Evolutionary conservation across 2,113 vertebrate genomes (phyloP).

Genomic region (Neoarius graeffei): DNA sequence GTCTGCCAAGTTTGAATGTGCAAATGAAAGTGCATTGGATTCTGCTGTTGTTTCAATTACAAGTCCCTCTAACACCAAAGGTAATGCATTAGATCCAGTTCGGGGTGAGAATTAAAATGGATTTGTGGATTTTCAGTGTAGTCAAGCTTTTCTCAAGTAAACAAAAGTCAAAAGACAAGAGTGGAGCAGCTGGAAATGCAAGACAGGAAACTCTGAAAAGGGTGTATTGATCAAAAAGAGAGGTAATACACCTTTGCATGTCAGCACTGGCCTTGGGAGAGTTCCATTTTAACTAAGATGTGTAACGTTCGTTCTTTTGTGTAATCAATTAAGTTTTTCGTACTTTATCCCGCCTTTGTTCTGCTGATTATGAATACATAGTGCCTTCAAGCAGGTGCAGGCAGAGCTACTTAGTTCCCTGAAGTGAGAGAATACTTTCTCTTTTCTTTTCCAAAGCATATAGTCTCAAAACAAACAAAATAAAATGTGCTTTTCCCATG

Average conservation of each 20-base stretch:
- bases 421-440: neutral
- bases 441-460: neutral
- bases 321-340: neutral
- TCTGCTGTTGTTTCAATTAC: conserved; percentile 43
- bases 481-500: conserved; percentile 16
- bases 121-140: conserved; percentile 31
- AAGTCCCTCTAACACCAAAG: conserved; percentile 16
- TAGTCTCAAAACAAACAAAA: conserved; percentile 21
- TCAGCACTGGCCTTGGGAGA: neutral
- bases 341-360: neutral
- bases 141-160: conserved; percentile 23
- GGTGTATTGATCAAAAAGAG: conserved; percentile 26
- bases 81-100: conserved; percentile 45
- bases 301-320: neutral
- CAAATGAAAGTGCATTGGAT: conserved; percentile 52
- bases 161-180: neutral
- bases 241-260: conserved; percentile 2
- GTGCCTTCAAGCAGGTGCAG: neutral
- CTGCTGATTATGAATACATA: conserved; percentile 15
- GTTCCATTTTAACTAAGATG: conserved; percentile 9
- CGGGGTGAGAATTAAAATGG: conserved; percentile 53
- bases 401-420: neutral
- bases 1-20: conserved; percentile 49
- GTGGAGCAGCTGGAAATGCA: neutral
- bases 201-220: neutral